Evolutionary conservation across 2,113 vertebrate species (phyloP), one percentile per base, ranked within the genome.

Genomic region (Ophthalmolycus amberensis): DNA sequence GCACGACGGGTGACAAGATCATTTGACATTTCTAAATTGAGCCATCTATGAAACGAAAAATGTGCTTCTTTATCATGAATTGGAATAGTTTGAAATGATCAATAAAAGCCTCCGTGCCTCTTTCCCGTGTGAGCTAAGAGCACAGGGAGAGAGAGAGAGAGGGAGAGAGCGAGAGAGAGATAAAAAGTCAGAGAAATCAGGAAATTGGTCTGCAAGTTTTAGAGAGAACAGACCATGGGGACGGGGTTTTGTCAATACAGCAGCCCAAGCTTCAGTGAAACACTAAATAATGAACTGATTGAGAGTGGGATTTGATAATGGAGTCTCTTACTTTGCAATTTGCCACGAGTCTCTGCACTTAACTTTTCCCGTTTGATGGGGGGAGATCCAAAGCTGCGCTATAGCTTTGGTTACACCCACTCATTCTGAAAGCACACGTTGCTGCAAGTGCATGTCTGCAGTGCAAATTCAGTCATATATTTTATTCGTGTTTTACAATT

Each of bases 171-270:
- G 34, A 46, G 11, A 62, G 22, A 46, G n/a, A 63, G 46, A 74
- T 6, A 60, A 38, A 83, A 71, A 76, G 63, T 42, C 29, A 48
- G 46, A 75, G 60, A 84, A 85, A 87, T 73, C 64, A 46, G 5
- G 62, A 80, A 77, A 79, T 65, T 85, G 76, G 50, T 58, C 75
- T 76, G 64, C 10, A 34, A 62, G 79, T 85, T 87, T 83, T 59
- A 84, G 20, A 60, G 34, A 67, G 79, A 78, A 75, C 15, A 75
- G 64, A 74, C 82, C 70, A 56, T 11, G 6, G 86, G 83, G 88
- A 88, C 63, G 38, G 72, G 77, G 85, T 82, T 85, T 86, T 83
- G 90, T 88, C 86, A 91, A 93, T 90, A 86, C 58, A 79, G 81
- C 70, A 60, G 56, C 65, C 56, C 40, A 20, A 38, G 69, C 78